A percentile compares a stretch with the other conserved stretches of the same genome.
Conservation (phyloP, 2,797 vertebrate genomes). For the Esox masquinongy region DNA sequence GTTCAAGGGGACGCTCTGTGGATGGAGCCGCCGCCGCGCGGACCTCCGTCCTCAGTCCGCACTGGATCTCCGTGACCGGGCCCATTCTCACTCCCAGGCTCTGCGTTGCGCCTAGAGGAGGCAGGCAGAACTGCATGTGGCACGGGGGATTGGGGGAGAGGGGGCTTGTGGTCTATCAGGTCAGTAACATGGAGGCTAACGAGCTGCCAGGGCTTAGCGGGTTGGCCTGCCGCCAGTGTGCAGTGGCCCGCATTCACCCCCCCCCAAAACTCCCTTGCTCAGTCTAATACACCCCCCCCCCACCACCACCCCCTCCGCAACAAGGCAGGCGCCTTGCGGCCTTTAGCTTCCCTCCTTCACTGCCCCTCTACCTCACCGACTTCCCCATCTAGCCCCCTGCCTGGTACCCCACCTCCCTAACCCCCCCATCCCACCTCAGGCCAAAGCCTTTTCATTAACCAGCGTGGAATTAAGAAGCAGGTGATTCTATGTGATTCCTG, state of each 20-base stretch:
- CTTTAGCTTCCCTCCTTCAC: neutral
- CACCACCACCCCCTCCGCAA: neutral
- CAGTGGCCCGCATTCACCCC: conserved; percentile 69
- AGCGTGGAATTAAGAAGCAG: conserved; percentile 29
- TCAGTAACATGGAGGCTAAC: conserved; percentile 81
- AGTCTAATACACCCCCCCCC: neutral
- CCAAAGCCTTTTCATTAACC: conserved; percentile 2
- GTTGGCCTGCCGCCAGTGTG: conserved; percentile 73
- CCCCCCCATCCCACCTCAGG: conserved; percentile 8
- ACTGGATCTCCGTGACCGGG: neutral
- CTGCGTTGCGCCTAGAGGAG: conserved; percentile 48
- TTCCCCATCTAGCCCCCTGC: neutral
- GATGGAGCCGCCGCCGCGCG: neutral
- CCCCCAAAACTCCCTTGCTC: neutral
- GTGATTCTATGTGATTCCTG: conserved; percentile 6
- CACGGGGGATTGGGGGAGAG: conserved; percentile 3
- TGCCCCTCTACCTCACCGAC: neutral
- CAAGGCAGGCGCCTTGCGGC: conserved; percentile 1
- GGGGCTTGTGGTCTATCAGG: conserved; percentile 77
- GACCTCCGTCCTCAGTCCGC: conserved; percentile 1
- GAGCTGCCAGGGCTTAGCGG: conserved; percentile 78
- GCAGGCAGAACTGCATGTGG: conserved; percentile 24
- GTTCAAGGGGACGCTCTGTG: neutral
- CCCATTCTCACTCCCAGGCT: conserved; percentile 12
- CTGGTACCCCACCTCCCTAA: conserved; percentile 10